These are phyloP conservation scores for Auanema sp. DNA, from an alignment of 2,888 invertebrate species.

Conservation along the genomic window DNA sequence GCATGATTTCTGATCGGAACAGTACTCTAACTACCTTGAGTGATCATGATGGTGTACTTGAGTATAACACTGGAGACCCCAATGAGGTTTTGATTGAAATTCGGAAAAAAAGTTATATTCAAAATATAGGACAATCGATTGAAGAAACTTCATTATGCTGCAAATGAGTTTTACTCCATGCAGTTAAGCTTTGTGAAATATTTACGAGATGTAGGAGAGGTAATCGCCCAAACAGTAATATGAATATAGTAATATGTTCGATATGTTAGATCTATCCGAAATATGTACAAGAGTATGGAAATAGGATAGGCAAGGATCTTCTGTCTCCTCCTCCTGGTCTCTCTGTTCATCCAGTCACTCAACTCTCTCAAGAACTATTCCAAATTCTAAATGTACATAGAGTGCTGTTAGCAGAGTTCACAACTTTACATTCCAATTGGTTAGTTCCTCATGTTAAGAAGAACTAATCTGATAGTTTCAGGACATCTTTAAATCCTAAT, in stretches of 20 bases:
- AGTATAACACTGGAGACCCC: conserved; percentile 19
- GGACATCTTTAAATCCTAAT: conserved; percentile 48
- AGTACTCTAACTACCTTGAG: conserved; percentile 12
- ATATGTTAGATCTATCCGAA: conserved; percentile 48
- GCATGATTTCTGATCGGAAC: conserved; percentile 14
- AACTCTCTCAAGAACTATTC: conserved; percentile 28
- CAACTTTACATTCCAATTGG: conserved; percentile 26
- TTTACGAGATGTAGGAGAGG: conserved; percentile 42
- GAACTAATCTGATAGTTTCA: conserved; percentile 21
- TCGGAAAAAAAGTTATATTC: no score
- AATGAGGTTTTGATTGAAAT: conserved; percentile 7
- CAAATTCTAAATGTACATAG: conserved; percentile 33
- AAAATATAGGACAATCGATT: conserved; percentile 35
- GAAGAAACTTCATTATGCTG: conserved; percentile 53
- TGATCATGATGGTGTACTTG: conserved; percentile 11
- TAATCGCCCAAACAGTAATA: background rate
- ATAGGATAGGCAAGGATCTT: conserved; percentile 30
- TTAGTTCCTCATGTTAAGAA: background rate
- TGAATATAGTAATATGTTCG: background rate
- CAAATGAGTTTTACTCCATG: conserved; percentile 51
- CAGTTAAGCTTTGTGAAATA: conserved; percentile 49
- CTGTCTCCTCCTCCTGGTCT: conserved; percentile 21
- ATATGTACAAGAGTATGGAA: conserved; percentile 38
- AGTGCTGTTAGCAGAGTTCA: conserved; percentile 30
- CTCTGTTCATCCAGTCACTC: conserved; percentile 29